Conservation (phyloP, 1,140 invertebrate species). For the Lysiphlebus fabarum region DNA sequence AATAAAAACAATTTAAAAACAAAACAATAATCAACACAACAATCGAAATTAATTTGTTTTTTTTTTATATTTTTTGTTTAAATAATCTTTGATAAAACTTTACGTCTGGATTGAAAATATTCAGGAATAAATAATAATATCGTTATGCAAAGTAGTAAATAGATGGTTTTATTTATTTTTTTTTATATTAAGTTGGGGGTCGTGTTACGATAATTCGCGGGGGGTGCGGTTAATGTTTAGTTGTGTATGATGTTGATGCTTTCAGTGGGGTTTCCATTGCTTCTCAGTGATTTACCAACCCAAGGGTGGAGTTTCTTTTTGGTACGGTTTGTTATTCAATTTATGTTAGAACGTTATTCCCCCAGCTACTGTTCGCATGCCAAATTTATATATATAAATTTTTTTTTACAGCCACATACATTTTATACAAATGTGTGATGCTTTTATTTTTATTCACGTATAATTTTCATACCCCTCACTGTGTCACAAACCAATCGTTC, state of each 20-base stretch:
- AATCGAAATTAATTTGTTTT: slow-evolving; percentile 5
- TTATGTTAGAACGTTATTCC: slow-evolving; percentile 37
- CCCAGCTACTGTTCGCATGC: slow-evolving; percentile 26
- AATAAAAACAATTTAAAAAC: neutral
- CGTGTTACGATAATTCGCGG: slow-evolving; percentile 34
- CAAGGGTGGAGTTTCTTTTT: slow-evolving; percentile 15
- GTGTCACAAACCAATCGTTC: neutral
- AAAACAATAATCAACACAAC: neutral
- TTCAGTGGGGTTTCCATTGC: slow-evolving; percentile 33
- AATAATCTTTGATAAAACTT: neutral
- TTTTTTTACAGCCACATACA: neutral
- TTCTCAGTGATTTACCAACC: slow-evolving; percentile 46
- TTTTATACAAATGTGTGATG: neutral
- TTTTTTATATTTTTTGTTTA: slow-evolving; percentile 3
- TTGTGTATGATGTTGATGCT: slow-evolving; percentile 21
- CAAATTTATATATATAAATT: neutral
- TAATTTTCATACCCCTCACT: slow-evolving; percentile 3
- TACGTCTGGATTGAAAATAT: slow-evolving; percentile 39
- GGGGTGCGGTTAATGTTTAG: slow-evolving; percentile 49
- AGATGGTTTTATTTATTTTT: slow-evolving; percentile 17
- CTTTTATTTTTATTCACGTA: neutral
- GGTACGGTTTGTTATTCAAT: slow-evolving; percentile 55
- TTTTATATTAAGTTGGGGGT: slow-evolving; percentile 22
- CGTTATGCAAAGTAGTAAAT: slow-evolving; percentile 50
- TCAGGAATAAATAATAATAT: slow-evolving; percentile 49